Base-by-base conservation (phyloP, 2,797 vertebrate species). In the Lophotriccus pileatus region DNA sequence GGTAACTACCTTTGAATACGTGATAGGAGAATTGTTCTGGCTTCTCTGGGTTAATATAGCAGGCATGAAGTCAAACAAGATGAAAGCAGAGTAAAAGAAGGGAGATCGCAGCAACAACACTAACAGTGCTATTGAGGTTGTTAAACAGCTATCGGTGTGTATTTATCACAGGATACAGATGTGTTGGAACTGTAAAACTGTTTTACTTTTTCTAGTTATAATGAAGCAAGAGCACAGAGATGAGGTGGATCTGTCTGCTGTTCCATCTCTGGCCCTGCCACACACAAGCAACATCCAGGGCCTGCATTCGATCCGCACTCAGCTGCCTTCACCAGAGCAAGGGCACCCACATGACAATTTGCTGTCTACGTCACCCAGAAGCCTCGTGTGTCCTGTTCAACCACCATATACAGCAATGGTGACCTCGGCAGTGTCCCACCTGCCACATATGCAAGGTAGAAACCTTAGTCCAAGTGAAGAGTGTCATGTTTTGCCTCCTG, bases 191-290 rank as follows among this genome's bases (percentile, higher is more conserved):
- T 83, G 39, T 95, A 60, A 94, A 37, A 56, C 36, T 75, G 19
- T 83, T 93, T 96, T 95, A 34, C 76, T 93, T 93, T 87, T 97
- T 66, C 85, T 44, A 99, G 99, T 99, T 94, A 95, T 99, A 98
- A 98, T 99, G 97, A 99, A 99, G 96, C 99, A 99, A 97, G 99
- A 99, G 97, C 98, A 98, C 96, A 98, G 98, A 98, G 99, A 99
- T 16, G 99, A 99, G 68, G 96, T 98, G 97, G 99, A 99, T 96
- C 97, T 98, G 93, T 92, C 98, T 94, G 93, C 98, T 9, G 97
- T 98, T 94, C 97, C 98, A 20, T 97, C 98, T 88, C 95, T 98
- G 90, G 96, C 97, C 84, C 96, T 99, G 97, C 98, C 98, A 86
- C 99, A 98, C 74, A 85, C 97, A 59, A 96, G 97, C 94, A 97